phyloP scores from a whole-genome alignment of 2,797 vertebrate genomes.

The Semotilus atromaculatus region DNA sequence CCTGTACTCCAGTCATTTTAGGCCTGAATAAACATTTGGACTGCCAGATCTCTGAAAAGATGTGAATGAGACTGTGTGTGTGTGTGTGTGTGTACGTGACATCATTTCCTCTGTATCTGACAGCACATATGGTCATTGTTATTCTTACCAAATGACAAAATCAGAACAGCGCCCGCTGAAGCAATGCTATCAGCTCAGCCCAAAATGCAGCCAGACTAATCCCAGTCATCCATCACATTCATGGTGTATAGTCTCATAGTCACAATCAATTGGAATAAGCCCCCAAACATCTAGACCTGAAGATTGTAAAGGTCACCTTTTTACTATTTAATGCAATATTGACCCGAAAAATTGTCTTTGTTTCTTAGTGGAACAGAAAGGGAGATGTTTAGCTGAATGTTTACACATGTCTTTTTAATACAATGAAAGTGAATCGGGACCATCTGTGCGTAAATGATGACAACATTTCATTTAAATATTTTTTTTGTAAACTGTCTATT shows the following conservation, averaged over 20 bases:
- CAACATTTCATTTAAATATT: too few species aligned
- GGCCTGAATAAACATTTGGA: conserved; percentile 27
- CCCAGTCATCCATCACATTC: conserved; percentile 19
- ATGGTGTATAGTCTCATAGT: background rate
- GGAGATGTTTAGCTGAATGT: background rate
- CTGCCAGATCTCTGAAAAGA: conserved; percentile 30
- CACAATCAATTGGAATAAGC: background rate
- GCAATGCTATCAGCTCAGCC: conserved; percentile 23
- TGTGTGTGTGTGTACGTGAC: background rate
- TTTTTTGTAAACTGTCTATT: background rate
- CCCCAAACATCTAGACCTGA: conserved; percentile 15
- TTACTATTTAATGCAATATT: background rate
- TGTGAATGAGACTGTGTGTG: conserved; percentile 9
- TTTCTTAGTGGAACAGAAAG: background rate
- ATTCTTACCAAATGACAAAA: conserved; percentile 15
- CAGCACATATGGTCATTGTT: conserved; percentile 27
- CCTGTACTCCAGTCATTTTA: conserved; percentile 20
- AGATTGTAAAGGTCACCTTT: background rate
- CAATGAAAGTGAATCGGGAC: background rate
- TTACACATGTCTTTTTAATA: background rate
- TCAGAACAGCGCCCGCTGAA: background rate
- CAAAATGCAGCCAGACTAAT: background rate
- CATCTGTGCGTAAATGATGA: background rate
- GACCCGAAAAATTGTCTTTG: background rate
- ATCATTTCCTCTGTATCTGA: background rate